phyloP scores from a whole-genome alignment of 2,888 invertebrate genomes.

The Cotesia congregata region DNA sequence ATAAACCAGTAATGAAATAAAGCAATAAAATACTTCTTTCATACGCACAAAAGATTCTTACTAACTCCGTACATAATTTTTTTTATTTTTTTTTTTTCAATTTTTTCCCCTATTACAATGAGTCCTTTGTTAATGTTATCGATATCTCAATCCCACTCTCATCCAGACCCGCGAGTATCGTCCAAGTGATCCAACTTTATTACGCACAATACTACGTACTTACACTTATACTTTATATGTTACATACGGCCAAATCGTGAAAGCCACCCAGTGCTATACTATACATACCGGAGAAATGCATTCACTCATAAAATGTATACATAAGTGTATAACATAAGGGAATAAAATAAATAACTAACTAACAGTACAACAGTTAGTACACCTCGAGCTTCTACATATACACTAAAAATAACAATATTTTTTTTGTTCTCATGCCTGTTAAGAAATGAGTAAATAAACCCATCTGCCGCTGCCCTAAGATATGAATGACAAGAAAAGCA shows the following conservation, averaged over 20 bases:
- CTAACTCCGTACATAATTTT: neutral
- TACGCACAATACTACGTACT: neutral
- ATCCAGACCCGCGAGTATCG: neutral
- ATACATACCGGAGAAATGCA: neutral
- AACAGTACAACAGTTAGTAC: too few species aligned
- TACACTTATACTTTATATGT: neutral
- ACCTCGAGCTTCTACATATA: neutral
- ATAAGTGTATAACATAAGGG: constrained; percentile 3
- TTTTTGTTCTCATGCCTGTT: constrained; percentile 5
- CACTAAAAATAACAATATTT: constrained; percentile 35
- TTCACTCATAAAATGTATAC: constrained; percentile 24
- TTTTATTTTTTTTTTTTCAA: neutral
- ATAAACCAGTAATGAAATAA: neutral
- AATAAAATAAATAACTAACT: neutral
- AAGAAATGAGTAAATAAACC: constrained; percentile 33
- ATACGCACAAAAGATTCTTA: neutral
- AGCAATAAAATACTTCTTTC: neutral
- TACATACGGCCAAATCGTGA: neutral
- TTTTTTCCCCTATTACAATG: neutral
- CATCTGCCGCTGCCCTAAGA: constrained; percentile 4
- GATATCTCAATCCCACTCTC: constrained; percentile 1
- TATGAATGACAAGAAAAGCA: constrained; percentile 31
- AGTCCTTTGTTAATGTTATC: constrained; percentile 20
- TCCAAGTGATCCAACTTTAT: constrained; percentile 8
- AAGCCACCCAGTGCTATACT: neutral